Evolutionary conservation across 2,888 invertebrate species (phyloP), one percentile per base, ranked within the genome.

Genomic region (Eupithecia centaureata): DNA sequence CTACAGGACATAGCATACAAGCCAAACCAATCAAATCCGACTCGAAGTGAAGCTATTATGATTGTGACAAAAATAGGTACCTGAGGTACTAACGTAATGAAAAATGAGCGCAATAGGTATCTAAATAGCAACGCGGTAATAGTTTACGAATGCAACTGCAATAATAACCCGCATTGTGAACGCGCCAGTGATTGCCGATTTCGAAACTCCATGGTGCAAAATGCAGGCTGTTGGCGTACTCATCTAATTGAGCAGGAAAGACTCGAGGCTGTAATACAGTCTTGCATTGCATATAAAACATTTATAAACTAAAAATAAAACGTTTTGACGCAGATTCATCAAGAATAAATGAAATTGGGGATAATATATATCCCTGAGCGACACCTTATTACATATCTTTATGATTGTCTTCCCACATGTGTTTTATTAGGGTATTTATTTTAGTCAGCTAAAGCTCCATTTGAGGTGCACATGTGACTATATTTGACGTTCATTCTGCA

Each of bases 91-190:
- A 61, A 64, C 62, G 61, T 52, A 61, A 52, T 70, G 70, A 70
- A 66, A 70, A 67, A 59, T 63, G 66, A 63, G 65, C 61, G 64
- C 67, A 72, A 56, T 65, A 65, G 73, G 57, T 57, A 57, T 57
- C 18, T 57, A 57, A 32, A 71, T 72, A 71, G 73, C 51, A 68
- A 69, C 70, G 58, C 62, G 51, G 69, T 67, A 67, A 67, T 67
- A 70, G 78, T 80, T 78, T 73, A 73, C 76, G 78, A 86, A 82
- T 85, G 86, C 86, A 86, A 86, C 79, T 83, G 82, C 85, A 82
- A 86, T 90, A 90, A 90, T 88, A 83, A 89, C 92, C 92, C 92
- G 92, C 92, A 92, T 92, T 85, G 86, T 83, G 77, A 83, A 79
- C 80, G 80, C 79, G 79, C 79, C 82, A 80, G 79, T 78, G 86